Evolutionary conservation across 2,797 vertebrate species (phyloP).

Genomic region (Parotocinclus haroldoi): DNA sequence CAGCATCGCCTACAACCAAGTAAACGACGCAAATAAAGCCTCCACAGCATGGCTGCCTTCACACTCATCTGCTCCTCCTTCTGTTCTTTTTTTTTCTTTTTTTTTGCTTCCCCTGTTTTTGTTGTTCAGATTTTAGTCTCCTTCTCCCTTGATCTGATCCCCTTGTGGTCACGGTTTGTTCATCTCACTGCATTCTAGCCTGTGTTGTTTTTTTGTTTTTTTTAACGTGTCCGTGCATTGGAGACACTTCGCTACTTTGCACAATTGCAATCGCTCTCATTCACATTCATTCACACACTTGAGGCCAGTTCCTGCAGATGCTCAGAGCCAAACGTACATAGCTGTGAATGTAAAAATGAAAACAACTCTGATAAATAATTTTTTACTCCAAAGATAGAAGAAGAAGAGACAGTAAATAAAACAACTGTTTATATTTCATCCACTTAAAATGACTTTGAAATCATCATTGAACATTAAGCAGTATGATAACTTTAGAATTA

Average conservation of each 20-base stretch:
- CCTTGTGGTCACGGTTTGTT: slow-evolving; percentile 68
- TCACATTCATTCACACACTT: neutral
- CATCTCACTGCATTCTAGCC: slow-evolving; percentile 61
- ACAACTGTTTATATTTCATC: no score
- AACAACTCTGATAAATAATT: no score
- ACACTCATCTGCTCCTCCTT: slow-evolving; percentile 86
- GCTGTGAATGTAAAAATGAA: no score
- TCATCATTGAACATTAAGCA: no score
- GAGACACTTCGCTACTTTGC: slow-evolving; percentile 38
- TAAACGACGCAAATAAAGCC: slow-evolving; percentile 97
- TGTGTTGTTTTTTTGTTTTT: slow-evolving; percentile 51
- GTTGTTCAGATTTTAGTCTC: slow-evolving; percentile 40
- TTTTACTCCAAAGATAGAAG: no score
- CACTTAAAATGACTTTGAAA: no score
- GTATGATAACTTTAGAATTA: no score
- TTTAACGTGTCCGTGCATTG: slow-evolving; percentile 52
- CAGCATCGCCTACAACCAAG: slow-evolving; percentile 95
- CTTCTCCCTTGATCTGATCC: slow-evolving; percentile 52
- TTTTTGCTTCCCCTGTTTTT: slow-evolving; percentile 34
- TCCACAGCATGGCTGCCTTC: slow-evolving; percentile 96
- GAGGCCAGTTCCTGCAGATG: slow-evolving; percentile 9
- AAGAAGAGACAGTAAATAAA: no score
- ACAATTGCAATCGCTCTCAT: slow-evolving; percentile 7
- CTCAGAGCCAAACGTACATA: neutral
- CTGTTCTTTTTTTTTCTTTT: slow-evolving; percentile 52